Conservation (phyloP, 2,888 invertebrate species). For the Isotomurus palustris region DNA sequence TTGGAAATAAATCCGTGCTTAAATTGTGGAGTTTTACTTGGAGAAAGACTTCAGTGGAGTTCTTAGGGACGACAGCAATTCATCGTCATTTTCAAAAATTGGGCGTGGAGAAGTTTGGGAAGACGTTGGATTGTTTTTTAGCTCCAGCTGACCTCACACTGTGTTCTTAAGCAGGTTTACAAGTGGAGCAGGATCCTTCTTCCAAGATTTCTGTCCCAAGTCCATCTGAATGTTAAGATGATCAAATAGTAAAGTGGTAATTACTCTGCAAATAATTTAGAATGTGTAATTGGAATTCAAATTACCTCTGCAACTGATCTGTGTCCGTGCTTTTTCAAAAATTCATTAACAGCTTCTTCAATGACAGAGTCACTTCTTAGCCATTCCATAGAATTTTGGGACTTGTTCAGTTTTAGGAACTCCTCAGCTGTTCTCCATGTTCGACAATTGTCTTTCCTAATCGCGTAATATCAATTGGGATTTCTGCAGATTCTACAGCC, state of each 20-base stretch:
- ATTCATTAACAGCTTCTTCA: conserved; percentile 55
- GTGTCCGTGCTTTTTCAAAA: conserved; percentile 67
- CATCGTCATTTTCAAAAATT: conserved; percentile 33
- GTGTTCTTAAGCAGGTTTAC: conserved; percentile 60
- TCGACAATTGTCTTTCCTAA: conserved; percentile 53
- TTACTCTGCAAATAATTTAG: background rate
- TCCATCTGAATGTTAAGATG: conserved; percentile 58
- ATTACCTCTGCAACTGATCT: conserved; percentile 55
- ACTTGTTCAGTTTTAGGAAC: conserved; percentile 44
- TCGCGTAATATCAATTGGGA: conserved; percentile 58
- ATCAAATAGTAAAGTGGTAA: background rate
- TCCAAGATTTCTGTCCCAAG: conserved; percentile 63
- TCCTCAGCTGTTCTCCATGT: conserved; percentile 50
- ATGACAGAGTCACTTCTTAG: conserved; percentile 54
- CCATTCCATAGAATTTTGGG: conserved; percentile 59
- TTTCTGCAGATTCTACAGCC: conserved; percentile 69
- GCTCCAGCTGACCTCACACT: conserved; percentile 39
- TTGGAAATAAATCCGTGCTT: conserved; percentile 3
- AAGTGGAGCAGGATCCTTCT: conserved; percentile 58
- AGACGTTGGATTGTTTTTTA: conserved; percentile 14
- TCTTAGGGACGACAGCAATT: conserved; percentile 43
- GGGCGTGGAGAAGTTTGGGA: background rate
- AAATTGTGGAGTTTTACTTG: too few relatives aligned
- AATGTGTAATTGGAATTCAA: background rate
- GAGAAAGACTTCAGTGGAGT: conserved; percentile 42